Evolutionary conservation across 1,140 invertebrate species (phyloP).

Genomic region (Brachionus manjavacas): DNA sequence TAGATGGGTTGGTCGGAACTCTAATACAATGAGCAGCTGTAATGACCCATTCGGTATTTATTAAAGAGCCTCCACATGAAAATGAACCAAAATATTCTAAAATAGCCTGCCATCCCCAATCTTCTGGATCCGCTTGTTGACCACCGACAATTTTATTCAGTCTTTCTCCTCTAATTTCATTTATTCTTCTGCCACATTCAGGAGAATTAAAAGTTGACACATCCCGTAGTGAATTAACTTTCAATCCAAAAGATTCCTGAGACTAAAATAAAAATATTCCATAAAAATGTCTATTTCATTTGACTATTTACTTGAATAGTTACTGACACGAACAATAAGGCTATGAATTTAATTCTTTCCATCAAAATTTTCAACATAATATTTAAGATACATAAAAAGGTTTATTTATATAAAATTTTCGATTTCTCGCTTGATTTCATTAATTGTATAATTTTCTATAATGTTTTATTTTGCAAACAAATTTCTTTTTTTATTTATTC

Average conservation of each 20-base stretch:
- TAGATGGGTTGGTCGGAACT: background rate
- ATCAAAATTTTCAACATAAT: background rate
- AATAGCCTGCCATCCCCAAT: slow-evolving; percentile 32
- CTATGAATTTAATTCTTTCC: background rate
- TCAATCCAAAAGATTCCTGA: background rate
- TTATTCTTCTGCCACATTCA: slow-evolving; percentile 8
- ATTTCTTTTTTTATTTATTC: background rate
- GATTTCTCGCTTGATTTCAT: background rate
- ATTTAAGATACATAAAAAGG: too few species aligned
- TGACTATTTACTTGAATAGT: too few species aligned
- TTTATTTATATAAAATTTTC: background rate
- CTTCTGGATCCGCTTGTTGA: background rate
- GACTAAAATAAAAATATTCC: background rate
- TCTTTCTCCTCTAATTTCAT: background rate
- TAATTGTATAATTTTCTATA: background rate
- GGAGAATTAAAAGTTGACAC: background rate
- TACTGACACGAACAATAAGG: too few species aligned
- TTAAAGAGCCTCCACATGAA: slow-evolving; percentile 60
- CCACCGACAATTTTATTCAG: slow-evolving; percentile 33
- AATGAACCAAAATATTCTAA: background rate
- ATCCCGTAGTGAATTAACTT: background rate
- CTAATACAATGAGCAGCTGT: slow-evolving; percentile 66
- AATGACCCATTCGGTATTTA: slow-evolving; percentile 63
- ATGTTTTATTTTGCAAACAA: background rate
- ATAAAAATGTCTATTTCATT: too few species aligned